These are phyloP conservation scores for Zaprionus africanus DNA, from an alignment of 1,140 invertebrate genomes.

Conservation along the genomic window DNA sequence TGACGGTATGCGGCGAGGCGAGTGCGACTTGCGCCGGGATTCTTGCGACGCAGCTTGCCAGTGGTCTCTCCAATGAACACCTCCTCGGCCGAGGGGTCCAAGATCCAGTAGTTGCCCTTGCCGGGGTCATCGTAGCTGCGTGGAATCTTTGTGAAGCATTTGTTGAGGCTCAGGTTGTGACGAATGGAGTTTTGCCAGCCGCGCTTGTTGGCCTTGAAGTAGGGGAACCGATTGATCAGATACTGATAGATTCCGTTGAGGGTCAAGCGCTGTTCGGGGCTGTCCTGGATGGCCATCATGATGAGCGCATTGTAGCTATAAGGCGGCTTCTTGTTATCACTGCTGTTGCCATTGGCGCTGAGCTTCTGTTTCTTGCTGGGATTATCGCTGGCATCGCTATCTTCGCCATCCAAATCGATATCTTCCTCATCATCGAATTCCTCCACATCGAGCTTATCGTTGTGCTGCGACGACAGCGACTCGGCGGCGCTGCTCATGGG, in stretches of 20 bases:
- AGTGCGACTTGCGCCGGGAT: constrained; percentile 93
- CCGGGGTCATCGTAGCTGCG: constrained; percentile 97
- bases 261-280: constrained; percentile 96
- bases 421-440: constrained; percentile 74
- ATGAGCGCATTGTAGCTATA: constrained; percentile 99
- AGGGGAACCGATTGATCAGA: constrained; percentile 99
- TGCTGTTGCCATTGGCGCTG: constrained; percentile 67
- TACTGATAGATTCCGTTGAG: constrained; percentile 99
- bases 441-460: constrained; percentile 75
- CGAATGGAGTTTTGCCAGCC: constrained; percentile 99
- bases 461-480: constrained; percentile 65
- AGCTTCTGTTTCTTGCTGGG: constrained; percentile 79
- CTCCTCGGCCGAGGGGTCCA: constrained; percentile 96
- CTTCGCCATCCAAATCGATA: constrained; percentile 66
- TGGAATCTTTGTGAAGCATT: constrained; percentile 99
- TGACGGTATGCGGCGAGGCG: constrained; percentile 95
- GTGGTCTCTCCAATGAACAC: constrained; percentile 99
- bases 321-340: constrained; percentile 94
- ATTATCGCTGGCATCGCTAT: constrained; percentile 65
- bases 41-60: constrained; percentile 95
- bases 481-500: constrained; percentile 80
- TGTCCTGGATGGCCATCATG: constrained; percentile 99
- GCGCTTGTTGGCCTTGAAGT: constrained; percentile 98
- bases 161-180: constrained; percentile 98
- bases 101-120: constrained; percentile 98